A percentile compares a stretch with the other conserved stretches of the same genome.
Evolutionary conservation across 2,888 invertebrate species (phyloP).

Genomic region (Caprella mutica): DNA sequence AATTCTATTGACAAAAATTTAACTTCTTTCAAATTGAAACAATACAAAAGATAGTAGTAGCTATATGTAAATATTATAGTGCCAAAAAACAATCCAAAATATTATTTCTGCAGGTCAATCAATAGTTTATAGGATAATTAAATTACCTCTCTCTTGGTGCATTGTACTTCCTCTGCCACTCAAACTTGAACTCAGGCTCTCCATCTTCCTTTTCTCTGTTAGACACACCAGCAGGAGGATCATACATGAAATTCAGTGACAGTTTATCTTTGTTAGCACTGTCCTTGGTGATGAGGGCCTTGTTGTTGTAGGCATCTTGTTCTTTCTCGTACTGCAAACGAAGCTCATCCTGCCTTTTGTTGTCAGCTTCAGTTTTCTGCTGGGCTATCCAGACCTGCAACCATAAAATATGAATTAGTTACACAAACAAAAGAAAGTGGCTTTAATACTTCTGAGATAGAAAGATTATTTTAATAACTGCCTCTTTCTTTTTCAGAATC

Average conservation of each 20-base stretch:
- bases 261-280: constrained; percentile 92
- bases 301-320: constrained; percentile 94
- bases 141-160: constrained; percentile 82
- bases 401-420: constrained; percentile 5
- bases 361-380: constrained; percentile 92
- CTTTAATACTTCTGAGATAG: too few relatives aligned
- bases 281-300: constrained; percentile 79
- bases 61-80: background rate
- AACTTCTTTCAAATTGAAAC: background rate
- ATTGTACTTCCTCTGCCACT: constrained; percentile 98
- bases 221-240: constrained; percentile 93
- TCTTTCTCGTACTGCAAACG: constrained; percentile 96
- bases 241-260: constrained; percentile 98
- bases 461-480: too few relatives aligned
- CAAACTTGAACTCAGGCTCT: constrained; percentile 96
- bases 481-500: too few relatives aligned
- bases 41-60: background rate
- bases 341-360: constrained; percentile 94
- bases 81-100: background rate
- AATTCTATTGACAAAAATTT: too few relatives aligned
- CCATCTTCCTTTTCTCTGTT: constrained; percentile 85
- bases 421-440: background rate
- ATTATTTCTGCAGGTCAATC: background rate
- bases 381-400: constrained; percentile 96
- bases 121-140: too few relatives aligned